phyloP scores from a whole-genome alignment of 2,113 vertebrate genomes.

The Megalops atlanticus region DNA sequence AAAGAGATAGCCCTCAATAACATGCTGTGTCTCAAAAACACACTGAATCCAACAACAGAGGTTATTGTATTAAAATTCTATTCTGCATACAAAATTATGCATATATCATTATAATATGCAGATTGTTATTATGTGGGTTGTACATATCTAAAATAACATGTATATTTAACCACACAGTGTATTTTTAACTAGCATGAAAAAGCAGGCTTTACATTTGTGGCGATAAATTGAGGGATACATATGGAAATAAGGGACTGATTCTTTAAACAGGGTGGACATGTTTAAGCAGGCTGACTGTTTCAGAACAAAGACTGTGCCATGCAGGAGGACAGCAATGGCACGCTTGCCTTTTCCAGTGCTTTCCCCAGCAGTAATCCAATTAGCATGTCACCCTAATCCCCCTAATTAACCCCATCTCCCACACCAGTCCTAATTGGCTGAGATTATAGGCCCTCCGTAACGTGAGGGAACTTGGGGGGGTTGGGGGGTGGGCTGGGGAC shows the following conservation, averaged over 20 bases:
- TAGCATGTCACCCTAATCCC: conserved; percentile 50
- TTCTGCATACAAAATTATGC: no score
- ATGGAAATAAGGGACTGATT: not conserved
- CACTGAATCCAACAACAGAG: no score
- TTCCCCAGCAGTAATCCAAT: conserved; percentile 48
- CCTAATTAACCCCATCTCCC: conserved; percentile 59
- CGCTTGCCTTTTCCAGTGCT: not conserved
- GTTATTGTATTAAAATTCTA: not conserved
- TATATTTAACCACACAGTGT: no score
- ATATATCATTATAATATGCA: no score
- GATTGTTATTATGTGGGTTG: no score
- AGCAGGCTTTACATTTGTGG: no score
- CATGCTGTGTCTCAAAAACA: not conserved
- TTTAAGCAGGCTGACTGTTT: not conserved
- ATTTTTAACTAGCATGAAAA: no score
- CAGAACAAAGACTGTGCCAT: not conserved
- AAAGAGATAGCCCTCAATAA: not conserved
- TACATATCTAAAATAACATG: no score
- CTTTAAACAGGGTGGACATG: not conserved
- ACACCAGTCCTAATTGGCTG: conserved; percentile 44
- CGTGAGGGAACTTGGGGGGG: conserved; percentile 6
- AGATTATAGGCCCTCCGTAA: conserved; percentile 44
- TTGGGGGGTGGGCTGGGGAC: conserved; percentile 20
- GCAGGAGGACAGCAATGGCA: not conserved
- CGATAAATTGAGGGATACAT: no score